Evolutionary conservation across 2,888 invertebrate species (phyloP).

Genomic region (Eurytoma adleriae): DNA sequence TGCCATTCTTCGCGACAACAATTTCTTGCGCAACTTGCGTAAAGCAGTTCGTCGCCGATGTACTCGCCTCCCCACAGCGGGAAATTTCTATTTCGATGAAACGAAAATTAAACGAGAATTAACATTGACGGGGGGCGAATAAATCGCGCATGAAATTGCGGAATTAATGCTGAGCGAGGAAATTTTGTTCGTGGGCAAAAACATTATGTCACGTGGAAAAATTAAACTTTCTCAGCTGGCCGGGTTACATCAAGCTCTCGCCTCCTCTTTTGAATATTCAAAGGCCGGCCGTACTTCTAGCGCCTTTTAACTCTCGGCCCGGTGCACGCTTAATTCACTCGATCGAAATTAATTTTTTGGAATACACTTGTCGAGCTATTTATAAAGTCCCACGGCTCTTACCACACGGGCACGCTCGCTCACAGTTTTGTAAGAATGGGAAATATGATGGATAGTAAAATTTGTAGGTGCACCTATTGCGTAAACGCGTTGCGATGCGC

Average conservation of each 20-base stretch:
- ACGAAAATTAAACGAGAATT: conserved; percentile 27
- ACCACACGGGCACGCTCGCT: no score
- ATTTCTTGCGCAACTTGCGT: conserved; percentile 3
- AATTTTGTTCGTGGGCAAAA: conserved; percentile 5
- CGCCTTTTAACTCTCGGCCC: no score
- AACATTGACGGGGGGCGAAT: conserved; percentile 17
- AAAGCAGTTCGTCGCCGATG: no score
- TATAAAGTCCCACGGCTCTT: no score
- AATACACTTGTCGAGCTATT: no score
- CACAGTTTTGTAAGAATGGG: no score
- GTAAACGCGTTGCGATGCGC: no score
- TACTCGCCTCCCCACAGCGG: background rate
- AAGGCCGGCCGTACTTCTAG: no score
- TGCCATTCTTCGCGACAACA: background rate
- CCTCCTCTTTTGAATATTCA: background rate
- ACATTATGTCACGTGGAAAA: conserved; percentile 3
- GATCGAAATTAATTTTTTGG: no score
- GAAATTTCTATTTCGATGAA: conserved; percentile 16
- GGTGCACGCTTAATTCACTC: no score
- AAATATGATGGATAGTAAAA: no score
- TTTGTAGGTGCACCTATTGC: no score
- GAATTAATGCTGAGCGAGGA: conserved; percentile 10
- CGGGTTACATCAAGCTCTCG: background rate
- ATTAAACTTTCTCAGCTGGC: conserved; percentile 18
- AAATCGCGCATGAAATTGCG: conserved; percentile 46